Evolutionary conservation across 2,797 vertebrate genomes (phyloP).

Genomic region (Enteromius treurensis): DNA sequence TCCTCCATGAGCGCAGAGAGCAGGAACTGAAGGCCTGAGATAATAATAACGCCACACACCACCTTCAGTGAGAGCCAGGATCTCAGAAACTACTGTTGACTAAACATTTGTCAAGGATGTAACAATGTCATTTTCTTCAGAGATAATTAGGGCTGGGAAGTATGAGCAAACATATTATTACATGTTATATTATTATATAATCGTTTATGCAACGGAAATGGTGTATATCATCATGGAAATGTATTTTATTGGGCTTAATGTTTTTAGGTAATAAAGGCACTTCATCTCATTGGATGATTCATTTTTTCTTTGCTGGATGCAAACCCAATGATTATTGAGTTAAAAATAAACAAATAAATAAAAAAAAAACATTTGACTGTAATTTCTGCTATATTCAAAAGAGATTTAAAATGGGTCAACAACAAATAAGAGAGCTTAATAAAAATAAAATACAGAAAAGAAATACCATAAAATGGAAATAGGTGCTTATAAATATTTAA

Average conservation of each 20-base stretch:
- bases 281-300: background rate
- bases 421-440: background rate
- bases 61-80: background rate
- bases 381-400: background rate
- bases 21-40: constrained; percentile 21
- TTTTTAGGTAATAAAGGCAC: background rate
- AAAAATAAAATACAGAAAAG: too few relatives aligned
- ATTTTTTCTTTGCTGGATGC: background rate
- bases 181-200: background rate
- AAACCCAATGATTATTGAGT: background rate
- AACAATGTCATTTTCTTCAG: background rate
- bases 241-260: background rate
- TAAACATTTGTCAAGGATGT: background rate
- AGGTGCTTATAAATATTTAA: background rate
- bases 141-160: background rate
- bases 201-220: background rate
- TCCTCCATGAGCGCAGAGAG: constrained; percentile 28
- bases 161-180: background rate
- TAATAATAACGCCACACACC: constrained; percentile 36
- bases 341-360: background rate
- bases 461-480: too few relatives aligned
- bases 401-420: background rate
- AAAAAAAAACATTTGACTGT: background rate
- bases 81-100: background rate
- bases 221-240: background rate